Conservation (phyloP, 2,888 invertebrate genomes). For the Galerucella calmariensis region DNA sequence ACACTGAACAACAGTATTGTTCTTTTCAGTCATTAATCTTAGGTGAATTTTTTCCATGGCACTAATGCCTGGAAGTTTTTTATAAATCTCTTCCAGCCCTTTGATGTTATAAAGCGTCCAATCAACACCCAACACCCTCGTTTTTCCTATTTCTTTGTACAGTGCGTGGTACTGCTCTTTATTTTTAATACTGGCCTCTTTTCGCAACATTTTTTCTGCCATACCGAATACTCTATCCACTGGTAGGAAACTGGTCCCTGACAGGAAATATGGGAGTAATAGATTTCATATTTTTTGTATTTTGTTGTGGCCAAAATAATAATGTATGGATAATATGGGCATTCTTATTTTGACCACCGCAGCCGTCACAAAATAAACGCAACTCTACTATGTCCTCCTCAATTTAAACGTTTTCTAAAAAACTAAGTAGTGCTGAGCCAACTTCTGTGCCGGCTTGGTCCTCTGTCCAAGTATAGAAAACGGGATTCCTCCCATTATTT, state of each 20-base stretch:
- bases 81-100: slow-evolving; percentile 6
- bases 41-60: neutral
- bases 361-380: neutral
- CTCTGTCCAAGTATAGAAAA: slow-evolving; percentile 17
- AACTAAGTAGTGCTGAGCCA: slow-evolving; percentile 12
- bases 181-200: slow-evolving; percentile 18
- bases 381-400: slow-evolving; percentile 11
- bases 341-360: no score
- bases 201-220: slow-evolving; percentile 29
- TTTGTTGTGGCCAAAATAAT: slow-evolving; percentile 9
- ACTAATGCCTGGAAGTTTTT: slow-evolving; percentile 12
- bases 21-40: no score
- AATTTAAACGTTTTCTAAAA: slow-evolving; percentile 11
- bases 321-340: neutral
- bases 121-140: slow-evolving; percentile 9
- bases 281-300: neutral
- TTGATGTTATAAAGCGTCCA: slow-evolving; percentile 23
- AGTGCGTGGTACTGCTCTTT: slow-evolving; percentile 23
- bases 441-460: slow-evolving; percentile 21
- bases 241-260: slow-evolving; percentile 30
- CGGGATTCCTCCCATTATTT: no score
- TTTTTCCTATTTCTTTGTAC: slow-evolving; percentile 20
- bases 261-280: slow-evolving; percentile 25
- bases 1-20: no score
- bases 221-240: slow-evolving; percentile 27